phyloP scores from a whole-genome alignment of 2,113 vertebrate genomes.

The Trichechus manatus region DNA sequence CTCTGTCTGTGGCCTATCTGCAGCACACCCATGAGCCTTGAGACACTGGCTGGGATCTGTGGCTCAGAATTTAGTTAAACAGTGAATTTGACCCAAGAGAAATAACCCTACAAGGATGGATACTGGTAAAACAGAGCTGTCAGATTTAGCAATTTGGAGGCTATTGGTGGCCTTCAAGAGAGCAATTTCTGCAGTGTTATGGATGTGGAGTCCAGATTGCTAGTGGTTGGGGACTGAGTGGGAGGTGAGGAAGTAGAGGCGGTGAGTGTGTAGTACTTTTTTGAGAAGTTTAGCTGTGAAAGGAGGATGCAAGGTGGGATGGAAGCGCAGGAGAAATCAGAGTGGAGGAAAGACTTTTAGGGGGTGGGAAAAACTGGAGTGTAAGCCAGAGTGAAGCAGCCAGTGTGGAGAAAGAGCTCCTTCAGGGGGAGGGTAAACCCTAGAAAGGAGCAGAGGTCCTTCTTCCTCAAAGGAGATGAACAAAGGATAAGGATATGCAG shows the following conservation, averaged over 20 bases:
- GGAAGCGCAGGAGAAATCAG: conserved; percentile 61
- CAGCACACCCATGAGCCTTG: neutral
- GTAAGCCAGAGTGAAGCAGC: conserved; percentile 40
- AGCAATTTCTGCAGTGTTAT: conserved; percentile 68
- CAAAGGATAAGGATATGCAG: neutral
- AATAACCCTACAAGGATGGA: neutral
- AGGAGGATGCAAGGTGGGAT: conserved; percentile 75
- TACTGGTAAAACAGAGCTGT: neutral
- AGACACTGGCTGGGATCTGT: neutral
- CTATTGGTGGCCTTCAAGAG: conserved; percentile 69
- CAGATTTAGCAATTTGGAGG: neutral
- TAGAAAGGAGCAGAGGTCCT: neutral
- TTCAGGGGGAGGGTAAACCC: neutral
- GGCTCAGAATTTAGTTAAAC: neutral
- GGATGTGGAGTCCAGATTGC: conserved; percentile 70
- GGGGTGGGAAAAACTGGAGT: conserved; percentile 48
- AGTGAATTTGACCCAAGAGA: neutral
- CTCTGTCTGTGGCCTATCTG: neutral
- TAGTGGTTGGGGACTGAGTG: conserved; percentile 74
- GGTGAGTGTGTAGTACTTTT: conserved; percentile 72
- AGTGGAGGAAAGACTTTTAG: conserved; percentile 65
- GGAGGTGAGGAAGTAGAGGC: conserved; percentile 82
- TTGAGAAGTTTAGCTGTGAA: conserved; percentile 77
- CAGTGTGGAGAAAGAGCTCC: neutral
- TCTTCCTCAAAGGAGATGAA: conserved; percentile 20